These are phyloP conservation scores for Raja brachyura DNA, from an alignment of 2,113 vertebrate genomes.

Conservation along the genomic window DNA sequence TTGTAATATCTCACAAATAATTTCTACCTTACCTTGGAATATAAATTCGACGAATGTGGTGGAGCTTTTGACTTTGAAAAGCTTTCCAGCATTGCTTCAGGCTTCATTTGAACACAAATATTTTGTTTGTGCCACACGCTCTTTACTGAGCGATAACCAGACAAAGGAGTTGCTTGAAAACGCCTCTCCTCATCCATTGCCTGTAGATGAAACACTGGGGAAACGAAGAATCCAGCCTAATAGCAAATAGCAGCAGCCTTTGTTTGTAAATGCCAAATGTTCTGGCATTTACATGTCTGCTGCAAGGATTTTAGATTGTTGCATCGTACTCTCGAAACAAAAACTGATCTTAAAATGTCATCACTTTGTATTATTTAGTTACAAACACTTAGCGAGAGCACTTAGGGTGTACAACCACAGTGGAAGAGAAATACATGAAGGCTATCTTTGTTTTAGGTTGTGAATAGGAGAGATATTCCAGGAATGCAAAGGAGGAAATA, in stretches of 20 bases:
- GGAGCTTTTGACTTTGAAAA: background rate
- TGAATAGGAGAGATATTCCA: background rate
- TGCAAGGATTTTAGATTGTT: background rate
- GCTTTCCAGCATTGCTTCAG: background rate
- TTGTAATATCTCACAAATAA: background rate
- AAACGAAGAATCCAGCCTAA: background rate
- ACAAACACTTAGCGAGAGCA: background rate
- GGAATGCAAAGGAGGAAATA: background rate
- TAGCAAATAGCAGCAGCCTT: background rate
- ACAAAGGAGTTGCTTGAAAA: background rate
- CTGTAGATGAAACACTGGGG: background rate
- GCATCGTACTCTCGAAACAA: background rate
- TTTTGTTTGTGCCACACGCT: background rate
- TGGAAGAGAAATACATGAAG: slow-evolving; percentile 41
- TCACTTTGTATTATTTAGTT: background rate
- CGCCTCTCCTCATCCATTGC: background rate
- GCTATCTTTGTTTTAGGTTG: slow-evolving; percentile 32
- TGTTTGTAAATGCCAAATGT: background rate
- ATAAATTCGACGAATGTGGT: background rate
- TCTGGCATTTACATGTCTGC: background rate
- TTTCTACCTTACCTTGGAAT: background rate
- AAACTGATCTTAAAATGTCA: background rate
- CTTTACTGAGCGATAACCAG: background rate
- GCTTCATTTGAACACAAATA: background rate
- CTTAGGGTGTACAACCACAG: background rate